phyloP scores from a whole-genome alignment of 2,113 vertebrate genomes.

The Aphyosemion australe region DNA sequence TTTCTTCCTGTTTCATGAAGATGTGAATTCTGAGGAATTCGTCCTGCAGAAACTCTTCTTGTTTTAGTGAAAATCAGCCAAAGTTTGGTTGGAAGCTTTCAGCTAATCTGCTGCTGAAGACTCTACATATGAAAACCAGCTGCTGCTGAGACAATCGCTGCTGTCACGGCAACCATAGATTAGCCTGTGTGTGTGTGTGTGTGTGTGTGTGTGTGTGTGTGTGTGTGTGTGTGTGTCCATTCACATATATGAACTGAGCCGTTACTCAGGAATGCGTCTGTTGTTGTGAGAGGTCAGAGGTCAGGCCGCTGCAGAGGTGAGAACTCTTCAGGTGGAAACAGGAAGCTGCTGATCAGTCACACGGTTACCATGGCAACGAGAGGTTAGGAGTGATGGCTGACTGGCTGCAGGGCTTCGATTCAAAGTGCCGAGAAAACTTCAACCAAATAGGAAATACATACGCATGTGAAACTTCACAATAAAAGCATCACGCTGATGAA shows the following conservation, averaged over 20 bases:
- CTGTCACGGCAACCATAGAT: neutral
- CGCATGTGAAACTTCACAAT: no score
- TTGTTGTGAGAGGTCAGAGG: conserved; percentile 20
- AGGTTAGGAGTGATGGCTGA: neutral
- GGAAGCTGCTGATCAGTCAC: conserved; percentile 4
- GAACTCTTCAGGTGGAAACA: conserved; percentile 13
- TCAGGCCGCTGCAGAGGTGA: conserved; percentile 13
- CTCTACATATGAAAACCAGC: conserved; percentile 3
- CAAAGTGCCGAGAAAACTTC: no score
- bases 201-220: conserved; percentile 26
- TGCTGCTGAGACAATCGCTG: conserved; percentile 7
- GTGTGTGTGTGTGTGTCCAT: conserved; percentile 21
- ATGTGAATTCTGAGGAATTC: no score
- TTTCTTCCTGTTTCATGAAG: neutral
- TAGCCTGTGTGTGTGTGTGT: conserved; percentile 7
- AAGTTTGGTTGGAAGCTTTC: neutral
- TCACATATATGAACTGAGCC: conserved; percentile 29
- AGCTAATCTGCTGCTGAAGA: neutral
- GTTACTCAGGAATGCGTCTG: conserved; percentile 30
- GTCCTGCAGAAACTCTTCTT: no score
- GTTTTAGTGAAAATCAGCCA: neutral
- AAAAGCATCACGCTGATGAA: no score
- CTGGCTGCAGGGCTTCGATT: no score
- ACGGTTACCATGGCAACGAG: neutral
- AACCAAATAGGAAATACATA: no score